These are phyloP conservation scores for Andricus quercusramuli DNA, from an alignment of 2,888 invertebrate species.

Conservation along the genomic window DNA sequence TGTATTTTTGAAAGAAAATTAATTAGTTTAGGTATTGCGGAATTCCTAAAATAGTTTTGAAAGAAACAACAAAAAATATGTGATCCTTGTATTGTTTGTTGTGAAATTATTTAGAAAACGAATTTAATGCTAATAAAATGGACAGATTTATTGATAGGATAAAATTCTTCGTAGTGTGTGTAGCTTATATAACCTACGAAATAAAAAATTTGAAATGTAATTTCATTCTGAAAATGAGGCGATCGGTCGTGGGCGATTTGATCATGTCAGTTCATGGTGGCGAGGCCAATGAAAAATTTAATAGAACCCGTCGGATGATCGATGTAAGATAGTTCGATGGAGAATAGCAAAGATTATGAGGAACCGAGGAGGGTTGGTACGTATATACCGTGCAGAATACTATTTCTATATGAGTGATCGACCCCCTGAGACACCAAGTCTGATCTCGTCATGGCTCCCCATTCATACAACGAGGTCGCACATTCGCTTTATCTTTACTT, in stretches of 20 bases:
- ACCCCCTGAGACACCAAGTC: constrained; percentile 70
- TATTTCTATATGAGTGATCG: constrained; percentile 75
- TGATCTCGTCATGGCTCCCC: constrained; percentile 65
- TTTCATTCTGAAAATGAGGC: constrained; percentile 29
- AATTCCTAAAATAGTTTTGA: no score
- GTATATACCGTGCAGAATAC: constrained; percentile 62
- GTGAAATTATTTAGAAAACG: not conserved
- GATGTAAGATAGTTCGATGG: constrained; percentile 72
- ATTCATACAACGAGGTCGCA: constrained; percentile 51
- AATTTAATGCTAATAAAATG: not conserved
- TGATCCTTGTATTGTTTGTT: not conserved
- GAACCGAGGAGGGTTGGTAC: constrained; percentile 65
- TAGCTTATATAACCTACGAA: not conserved
- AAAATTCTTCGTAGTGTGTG: not conserved
- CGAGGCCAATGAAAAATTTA: constrained; percentile 67
- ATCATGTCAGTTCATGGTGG: constrained; percentile 19
- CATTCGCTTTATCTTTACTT: constrained; percentile 65
- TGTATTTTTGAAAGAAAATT: no score
- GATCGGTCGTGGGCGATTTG: constrained; percentile 33
- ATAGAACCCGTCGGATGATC: constrained; percentile 71
- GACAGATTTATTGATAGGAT: not conserved
- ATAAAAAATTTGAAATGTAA: not conserved
- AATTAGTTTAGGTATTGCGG: no score
- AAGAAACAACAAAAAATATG: no score
- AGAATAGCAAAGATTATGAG: constrained; percentile 72